Base-by-base conservation (phyloP, 2,113 vertebrate species). In the Carollia perspicillata region DNA sequence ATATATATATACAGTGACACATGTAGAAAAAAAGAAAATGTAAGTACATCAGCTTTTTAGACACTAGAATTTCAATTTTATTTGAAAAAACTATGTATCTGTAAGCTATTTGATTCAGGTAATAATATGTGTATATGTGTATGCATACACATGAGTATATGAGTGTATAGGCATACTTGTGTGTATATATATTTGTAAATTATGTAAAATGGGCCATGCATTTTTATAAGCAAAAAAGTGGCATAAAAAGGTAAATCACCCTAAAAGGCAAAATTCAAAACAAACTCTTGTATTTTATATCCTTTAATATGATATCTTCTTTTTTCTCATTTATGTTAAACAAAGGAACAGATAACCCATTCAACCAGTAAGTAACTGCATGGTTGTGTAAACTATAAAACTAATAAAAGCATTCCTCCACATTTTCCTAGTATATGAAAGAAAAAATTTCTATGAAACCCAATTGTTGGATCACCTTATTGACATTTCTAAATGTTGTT, bases 41-140 rank as follows among this genome's bases (percentile, higher is more conserved):
- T 71, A 66, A 53, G 75, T 93, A 80, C n/a, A 96, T 75, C n/a
- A 75, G 23, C 8, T 92, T 95, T 94, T 77, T 80, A 89, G 68
- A 58, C 35, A 40, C 28, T 89, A 80, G 33, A 86, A 84, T 92
- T 9, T 20, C 49, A 93, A 55, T 87, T 95, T 23, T 84, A 4
- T 79, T 65, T 55, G 7, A 20, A 35, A 63, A 79, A 80, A 6
- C 30, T 88, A 66, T 18, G 81, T 90, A 49, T 81, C 37, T 84
- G 69, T 88, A 51, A 84, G 72, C 30, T 81, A 83, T 89, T 81
- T 85, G 26, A 78, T 69, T 8, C 42, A 86, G 66, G 7, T 75
- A 78, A 81, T 72, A 91, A 53, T 74, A 60, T 37, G 1, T 60
- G 10, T 78, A 51, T 20, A 60, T 79, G 18, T 51, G 4, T 86